Evolutionary conservation across 2,888 invertebrate genomes (phyloP).

Genomic region (Bruchidius siliquastri): DNA sequence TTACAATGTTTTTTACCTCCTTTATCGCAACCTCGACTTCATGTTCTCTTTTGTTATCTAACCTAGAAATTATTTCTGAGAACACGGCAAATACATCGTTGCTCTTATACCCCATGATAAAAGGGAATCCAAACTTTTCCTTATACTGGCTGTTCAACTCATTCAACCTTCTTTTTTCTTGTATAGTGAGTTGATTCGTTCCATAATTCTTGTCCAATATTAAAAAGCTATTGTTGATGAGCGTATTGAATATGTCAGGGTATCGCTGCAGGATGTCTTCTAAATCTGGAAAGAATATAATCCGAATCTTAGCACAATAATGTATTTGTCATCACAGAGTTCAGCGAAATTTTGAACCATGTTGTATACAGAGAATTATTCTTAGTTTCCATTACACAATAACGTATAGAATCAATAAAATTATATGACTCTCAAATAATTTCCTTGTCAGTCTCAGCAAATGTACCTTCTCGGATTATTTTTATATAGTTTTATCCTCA

Average conservation of each 20-base stretch:
- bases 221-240: constrained; percentile 53
- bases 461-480: no score
- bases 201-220: constrained; percentile 56
- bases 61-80: constrained; percentile 52
- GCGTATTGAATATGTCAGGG: constrained; percentile 60
- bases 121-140: constrained; percentile 63
- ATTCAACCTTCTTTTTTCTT: constrained; percentile 52
- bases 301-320: no score
- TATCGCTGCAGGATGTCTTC: constrained; percentile 55
- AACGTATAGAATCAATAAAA: no score
- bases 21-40: constrained; percentile 57
- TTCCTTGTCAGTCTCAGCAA: no score
- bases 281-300: constrained; percentile 49
- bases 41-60: constrained; percentile 50
- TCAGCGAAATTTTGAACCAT: no score
- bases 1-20: constrained; percentile 67
- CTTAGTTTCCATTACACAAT: no score
- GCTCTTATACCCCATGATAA: constrained; percentile 62
- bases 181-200: constrained; percentile 50
- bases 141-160: constrained; percentile 55
- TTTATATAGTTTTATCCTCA: no score
- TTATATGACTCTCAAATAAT: no score
- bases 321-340: no score
- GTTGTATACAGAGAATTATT: no score
- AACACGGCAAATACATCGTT: constrained; percentile 59